Evolutionary conservation across 2,113 vertebrate species (phyloP).

Genomic region (Myocastor coypus): DNA sequence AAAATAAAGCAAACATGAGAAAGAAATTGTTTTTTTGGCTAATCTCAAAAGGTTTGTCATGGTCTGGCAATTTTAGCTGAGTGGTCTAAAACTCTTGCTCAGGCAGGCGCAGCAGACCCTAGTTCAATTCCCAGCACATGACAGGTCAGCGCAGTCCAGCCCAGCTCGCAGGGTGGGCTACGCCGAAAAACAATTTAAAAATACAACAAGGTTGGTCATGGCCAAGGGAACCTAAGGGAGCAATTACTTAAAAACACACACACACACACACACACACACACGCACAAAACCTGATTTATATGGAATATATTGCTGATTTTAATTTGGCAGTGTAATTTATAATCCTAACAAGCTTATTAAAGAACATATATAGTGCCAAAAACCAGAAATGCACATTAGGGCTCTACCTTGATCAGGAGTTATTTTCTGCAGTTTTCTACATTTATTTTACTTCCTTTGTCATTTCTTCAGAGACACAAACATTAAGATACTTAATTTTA

Average conservation of each 20-base stretch:
- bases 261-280: neutral
- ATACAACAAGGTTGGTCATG: neutral
- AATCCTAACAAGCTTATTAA: neutral
- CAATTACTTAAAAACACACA: neutral
- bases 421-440: conserved; percentile 21
- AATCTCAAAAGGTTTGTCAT: neutral
- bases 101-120: too few species aligned
- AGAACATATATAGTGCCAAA: neutral
- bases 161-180: too few species aligned
- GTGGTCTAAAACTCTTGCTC: too few species aligned
- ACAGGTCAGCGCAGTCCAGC: too few species aligned
- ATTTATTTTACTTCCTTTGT: neutral
- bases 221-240: neutral
- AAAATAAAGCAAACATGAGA: conserved; percentile 29
- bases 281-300: conserved; percentile 5
- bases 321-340: conserved; percentile 18
- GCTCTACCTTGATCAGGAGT: neutral
- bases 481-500: neutral
- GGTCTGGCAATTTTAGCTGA: neutral
- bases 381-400: neutral
- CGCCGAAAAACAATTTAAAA: too few species aligned
- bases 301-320: neutral
- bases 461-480: neutral
- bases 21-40: neutral
- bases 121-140: too few species aligned